A percentile compares a stretch with the other conserved stretches of the same genome.
Conservation (phyloP, 1,140 invertebrate genomes). For the Drosophila burlai region DNA sequence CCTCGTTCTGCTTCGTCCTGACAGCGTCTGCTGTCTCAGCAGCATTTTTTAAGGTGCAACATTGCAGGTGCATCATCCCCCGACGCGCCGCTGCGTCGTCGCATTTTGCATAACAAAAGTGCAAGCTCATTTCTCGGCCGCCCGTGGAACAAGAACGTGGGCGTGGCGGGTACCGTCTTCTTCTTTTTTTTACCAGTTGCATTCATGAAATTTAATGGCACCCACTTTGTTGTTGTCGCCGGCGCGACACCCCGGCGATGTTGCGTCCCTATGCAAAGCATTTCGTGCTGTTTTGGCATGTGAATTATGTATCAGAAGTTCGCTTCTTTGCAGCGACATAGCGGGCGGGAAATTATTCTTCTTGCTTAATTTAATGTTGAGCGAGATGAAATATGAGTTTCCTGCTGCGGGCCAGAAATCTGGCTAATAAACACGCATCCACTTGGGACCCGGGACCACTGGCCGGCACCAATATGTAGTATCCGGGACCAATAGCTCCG, state of each 20-base stretch:
- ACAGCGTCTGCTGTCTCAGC: slow-evolving; percentile 70
- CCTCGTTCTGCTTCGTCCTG: slow-evolving; percentile 16
- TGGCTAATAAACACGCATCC: slow-evolving; percentile 38
- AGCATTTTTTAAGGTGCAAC: slow-evolving; percentile 82
- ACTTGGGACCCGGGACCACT: background rate
- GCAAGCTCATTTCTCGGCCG: slow-evolving; percentile 76
- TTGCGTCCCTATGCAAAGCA: slow-evolving; percentile 65
- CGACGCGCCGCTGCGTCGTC: background rate
- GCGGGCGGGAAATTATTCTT: slow-evolving; percentile 35
- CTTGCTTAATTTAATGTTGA: slow-evolving; percentile 52
- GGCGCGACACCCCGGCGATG: slow-evolving; percentile 42
- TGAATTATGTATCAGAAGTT: slow-evolving; percentile 75
- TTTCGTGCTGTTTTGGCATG: slow-evolving; percentile 81
- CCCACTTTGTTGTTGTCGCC: slow-evolving; percentile 81
- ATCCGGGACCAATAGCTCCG: slow-evolving; percentile 6
- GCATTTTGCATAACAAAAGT: slow-evolving; percentile 78
- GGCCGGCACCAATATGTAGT: background rate
- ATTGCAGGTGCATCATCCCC: slow-evolving; percentile 55
- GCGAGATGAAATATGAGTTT: slow-evolving; percentile 41
- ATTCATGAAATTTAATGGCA: slow-evolving; percentile 83
- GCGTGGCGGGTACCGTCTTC: slow-evolving; percentile 68
- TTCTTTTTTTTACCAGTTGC: slow-evolving; percentile 65
- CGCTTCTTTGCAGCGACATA: slow-evolving; percentile 21
- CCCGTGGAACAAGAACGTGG: slow-evolving; percentile 56
- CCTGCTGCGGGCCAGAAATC: slow-evolving; percentile 17